Evolutionary conservation across 2,113 vertebrate species (phyloP).

Genomic region (Dasyurus viverrinus): DNA sequence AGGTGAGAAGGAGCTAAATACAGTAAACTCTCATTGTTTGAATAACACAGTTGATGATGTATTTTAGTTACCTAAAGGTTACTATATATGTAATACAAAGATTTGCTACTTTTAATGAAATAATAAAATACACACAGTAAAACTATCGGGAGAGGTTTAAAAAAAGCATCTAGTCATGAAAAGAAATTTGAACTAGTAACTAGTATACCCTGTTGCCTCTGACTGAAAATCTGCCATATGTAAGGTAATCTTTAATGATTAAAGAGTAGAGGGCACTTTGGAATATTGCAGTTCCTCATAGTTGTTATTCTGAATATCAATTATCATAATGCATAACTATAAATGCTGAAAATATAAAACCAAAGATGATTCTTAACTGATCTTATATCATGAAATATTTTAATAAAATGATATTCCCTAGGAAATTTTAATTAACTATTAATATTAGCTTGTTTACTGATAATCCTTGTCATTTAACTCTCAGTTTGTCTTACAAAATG

Average conservation of each 20-base stretch:
- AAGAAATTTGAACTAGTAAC: neutral
- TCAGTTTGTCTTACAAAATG: neutral
- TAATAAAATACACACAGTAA: neutral
- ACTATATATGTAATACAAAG: neutral
- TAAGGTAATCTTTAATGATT: neutral
- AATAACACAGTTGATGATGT: neutral
- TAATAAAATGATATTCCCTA: neutral
- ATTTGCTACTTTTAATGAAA: neutral
- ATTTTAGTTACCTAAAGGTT: neutral
- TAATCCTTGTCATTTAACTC: neutral
- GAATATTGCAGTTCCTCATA: neutral
- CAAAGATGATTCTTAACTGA: neutral
- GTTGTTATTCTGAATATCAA: conserved; percentile 1
- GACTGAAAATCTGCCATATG: neutral
- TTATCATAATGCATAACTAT: neutral
- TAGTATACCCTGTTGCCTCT: neutral
- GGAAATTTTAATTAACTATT: neutral
- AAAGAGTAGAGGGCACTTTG: neutral
- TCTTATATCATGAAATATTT: neutral
- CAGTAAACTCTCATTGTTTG: neutral
- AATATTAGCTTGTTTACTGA: neutral
- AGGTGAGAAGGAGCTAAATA: neutral
- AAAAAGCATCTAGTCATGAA: neutral
- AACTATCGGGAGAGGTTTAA: neutral
- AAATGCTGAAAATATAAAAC: neutral